A percentile compares a stretch with the other conserved stretches of the same genome.
phyloP scores from a whole-genome alignment of 2,113 vertebrate species.

The Erythrolamprus reginae region DNA sequence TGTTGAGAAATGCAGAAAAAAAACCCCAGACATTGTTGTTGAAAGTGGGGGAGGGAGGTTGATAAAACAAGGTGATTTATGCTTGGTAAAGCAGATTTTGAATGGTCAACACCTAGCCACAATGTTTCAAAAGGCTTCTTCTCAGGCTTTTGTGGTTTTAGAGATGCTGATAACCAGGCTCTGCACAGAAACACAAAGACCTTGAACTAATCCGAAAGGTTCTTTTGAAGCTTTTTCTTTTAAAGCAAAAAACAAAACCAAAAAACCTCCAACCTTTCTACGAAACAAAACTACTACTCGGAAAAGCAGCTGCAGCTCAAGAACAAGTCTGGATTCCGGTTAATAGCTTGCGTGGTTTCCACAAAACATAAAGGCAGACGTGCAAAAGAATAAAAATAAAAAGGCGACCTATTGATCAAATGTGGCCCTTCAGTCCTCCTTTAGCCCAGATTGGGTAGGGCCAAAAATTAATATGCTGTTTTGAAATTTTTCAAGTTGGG shows the following conservation, averaged over 20 bases:
- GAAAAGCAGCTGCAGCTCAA: not conserved
- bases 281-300: not conserved
- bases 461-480: not conserved
- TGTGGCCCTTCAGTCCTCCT: not conserved
- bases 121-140: not conserved
- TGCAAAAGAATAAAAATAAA: not conserved
- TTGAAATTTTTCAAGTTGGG: not conserved
- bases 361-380: not conserved
- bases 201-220: not conserved
- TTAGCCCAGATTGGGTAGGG: not conserved
- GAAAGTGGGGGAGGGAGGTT: not conserved
- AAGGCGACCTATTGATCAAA: not conserved
- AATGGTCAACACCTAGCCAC: not conserved
- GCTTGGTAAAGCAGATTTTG: too few relatives aligned
- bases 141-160: not conserved
- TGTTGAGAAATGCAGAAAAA: not conserved
- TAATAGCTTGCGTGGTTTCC: not conserved
- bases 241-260: not conserved
- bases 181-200: not conserved
- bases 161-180: not conserved
- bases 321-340: not conserved
- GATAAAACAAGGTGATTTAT: not conserved
- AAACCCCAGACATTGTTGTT: not conserved
- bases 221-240: not conserved
- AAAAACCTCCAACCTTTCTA: not conserved